These are phyloP conservation scores for Calameuta idolon DNA, from an alignment of 2,888 invertebrate species.

Conservation along the genomic window DNA sequence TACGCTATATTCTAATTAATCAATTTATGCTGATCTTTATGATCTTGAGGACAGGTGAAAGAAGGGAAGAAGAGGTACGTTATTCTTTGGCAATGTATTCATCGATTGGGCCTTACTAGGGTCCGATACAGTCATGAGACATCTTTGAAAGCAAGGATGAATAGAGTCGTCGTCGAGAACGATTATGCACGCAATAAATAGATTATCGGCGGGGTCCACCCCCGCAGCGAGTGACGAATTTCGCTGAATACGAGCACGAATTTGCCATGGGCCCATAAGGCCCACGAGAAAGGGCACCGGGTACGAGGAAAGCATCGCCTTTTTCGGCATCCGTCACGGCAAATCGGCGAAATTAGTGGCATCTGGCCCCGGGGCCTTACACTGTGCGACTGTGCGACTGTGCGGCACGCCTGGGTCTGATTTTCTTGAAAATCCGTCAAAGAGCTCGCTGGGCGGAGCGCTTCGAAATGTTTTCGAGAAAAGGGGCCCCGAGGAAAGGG, in stretches of 20 bases:
- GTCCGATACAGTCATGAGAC: too few relatives aligned
- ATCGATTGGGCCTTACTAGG: too few relatives aligned
- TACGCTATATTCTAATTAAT: too few relatives aligned
- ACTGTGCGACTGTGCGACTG: background rate
- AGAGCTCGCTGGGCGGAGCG: slow-evolving; percentile 31
- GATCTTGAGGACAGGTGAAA: background rate
- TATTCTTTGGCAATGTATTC: too few relatives aligned
- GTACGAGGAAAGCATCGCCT: slow-evolving; percentile 17
- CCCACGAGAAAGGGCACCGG: slow-evolving; percentile 7
- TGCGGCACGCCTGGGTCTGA: too few relatives aligned
- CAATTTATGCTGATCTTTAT: background rate
- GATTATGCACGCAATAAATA: slow-evolving; percentile 62
- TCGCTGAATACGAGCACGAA: slow-evolving; percentile 42
- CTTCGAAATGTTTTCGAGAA: slow-evolving; percentile 36
- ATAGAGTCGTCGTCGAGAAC: slow-evolving; percentile 31
- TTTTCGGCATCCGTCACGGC: slow-evolving; percentile 47
- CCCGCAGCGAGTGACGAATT: slow-evolving; percentile 38
- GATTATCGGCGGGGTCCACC: slow-evolving; percentile 27
- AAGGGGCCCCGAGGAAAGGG: slow-evolving; percentile 25
- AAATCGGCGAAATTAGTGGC: slow-evolving; percentile 57
- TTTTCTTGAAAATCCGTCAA: slow-evolving; percentile 36
- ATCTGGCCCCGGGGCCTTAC: slow-evolving; percentile 44
- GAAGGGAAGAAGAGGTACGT: background rate
- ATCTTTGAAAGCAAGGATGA: too few relatives aligned
- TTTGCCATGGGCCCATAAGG: slow-evolving; percentile 40